Conservation (phyloP, 2,888 invertebrate species). For the Spodoptera exigua region DNA sequence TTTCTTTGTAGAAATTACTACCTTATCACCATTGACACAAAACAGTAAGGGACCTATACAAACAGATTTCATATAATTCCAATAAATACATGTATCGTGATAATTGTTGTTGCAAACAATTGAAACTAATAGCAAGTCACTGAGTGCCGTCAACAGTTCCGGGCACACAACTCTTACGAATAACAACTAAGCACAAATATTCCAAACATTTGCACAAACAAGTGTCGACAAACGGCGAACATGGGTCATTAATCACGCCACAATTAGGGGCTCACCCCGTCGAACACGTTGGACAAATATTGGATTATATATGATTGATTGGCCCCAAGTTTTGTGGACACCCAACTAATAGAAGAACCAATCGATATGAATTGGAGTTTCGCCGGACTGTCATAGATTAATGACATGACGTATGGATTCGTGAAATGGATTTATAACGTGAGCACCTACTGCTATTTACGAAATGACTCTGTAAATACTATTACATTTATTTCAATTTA, state of each 20-base stretch:
- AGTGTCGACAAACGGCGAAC: constrained; percentile 59
- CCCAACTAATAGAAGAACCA: constrained; percentile 65
- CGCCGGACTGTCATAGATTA: constrained; percentile 57
- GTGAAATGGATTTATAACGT: constrained; percentile 5
- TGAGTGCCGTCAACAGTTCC: neutral
- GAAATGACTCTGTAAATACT: neutral
- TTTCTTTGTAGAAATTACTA: no score
- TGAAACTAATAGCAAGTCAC: neutral
- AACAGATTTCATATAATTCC: no score
- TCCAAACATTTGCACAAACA: constrained; percentile 64
- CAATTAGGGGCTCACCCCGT: constrained; percentile 67
- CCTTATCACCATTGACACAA: no score
- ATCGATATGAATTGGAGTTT: constrained; percentile 61
- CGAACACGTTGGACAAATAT: constrained; percentile 73
- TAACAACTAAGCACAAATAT: constrained; percentile 54
- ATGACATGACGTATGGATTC: constrained; percentile 43
- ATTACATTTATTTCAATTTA: no score
- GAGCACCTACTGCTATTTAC: constrained; percentile 14
- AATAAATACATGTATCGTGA: no score
- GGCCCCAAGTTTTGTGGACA: constrained; percentile 71
- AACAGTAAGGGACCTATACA: no score
- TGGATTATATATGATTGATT: constrained; percentile 80
- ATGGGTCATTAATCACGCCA: constrained; percentile 70
- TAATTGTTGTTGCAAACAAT: neutral
- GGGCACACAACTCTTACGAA: constrained; percentile 22